A percentile compares a stretch with the other conserved stretches of the same genome.
phyloP scores from a whole-genome alignment of 1,140 invertebrate genomes.

The Zaprionus tsacasi region DNA sequence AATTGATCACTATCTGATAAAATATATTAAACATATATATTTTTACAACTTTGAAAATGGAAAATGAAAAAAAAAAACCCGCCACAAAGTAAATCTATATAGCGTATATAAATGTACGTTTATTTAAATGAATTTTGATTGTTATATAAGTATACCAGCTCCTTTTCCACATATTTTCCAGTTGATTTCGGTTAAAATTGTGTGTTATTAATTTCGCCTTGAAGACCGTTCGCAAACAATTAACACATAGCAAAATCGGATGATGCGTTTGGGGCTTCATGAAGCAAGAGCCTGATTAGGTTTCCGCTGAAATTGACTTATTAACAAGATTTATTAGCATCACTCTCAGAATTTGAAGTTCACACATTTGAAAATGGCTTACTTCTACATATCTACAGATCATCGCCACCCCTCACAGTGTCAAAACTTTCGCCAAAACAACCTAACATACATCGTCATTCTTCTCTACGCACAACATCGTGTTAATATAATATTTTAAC shows the following conservation, averaged over 20 bases:
- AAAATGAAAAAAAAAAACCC: not conserved
- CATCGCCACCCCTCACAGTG: not conserved
- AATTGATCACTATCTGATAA: not conserved
- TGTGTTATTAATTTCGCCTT: constrained; percentile 11
- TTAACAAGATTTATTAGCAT: constrained; percentile 75
- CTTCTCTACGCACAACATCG: constrained; percentile 20
- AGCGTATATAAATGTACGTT: too few relatives aligned
- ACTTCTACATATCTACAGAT: not conserved
- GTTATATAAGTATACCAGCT: not conserved
- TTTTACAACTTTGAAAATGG: not conserved
- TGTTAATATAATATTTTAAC: constrained; percentile 64
- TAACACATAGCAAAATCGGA: constrained; percentile 52
- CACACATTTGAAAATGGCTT: constrained; percentile 35
- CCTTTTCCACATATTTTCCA: not conserved
- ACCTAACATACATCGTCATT: constrained; percentile 38
- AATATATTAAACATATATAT: not conserved
- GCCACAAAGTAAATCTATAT: too few relatives aligned
- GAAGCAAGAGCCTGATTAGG: constrained; percentile 60
- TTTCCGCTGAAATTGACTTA: constrained; percentile 70
- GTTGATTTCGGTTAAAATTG: not conserved
- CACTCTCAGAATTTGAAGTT: constrained; percentile 52
- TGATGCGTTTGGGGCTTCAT: constrained; percentile 39
- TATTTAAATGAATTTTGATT: too few relatives aligned
- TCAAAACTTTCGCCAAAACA: constrained; percentile 23
- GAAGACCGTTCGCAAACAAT: constrained; percentile 42